A percentile compares a stretch with the other conserved stretches of the same genome.
Conservation (phyloP, 2,888 invertebrate genomes). For the Aspidiotus rigidus region DNA sequence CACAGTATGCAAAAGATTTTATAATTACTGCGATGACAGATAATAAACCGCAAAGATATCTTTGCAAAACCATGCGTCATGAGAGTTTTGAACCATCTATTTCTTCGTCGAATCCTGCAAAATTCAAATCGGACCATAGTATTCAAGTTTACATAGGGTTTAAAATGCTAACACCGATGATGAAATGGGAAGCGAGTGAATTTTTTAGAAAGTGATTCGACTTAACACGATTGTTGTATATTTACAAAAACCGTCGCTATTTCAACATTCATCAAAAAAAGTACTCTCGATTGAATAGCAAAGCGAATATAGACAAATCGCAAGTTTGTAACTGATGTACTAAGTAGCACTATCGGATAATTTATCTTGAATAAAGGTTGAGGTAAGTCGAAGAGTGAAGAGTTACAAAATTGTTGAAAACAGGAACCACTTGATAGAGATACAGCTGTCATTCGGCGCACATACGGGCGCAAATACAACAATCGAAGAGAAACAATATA, state of each 20-base stretch:
- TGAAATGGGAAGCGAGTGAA: not conserved
- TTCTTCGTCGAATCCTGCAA: constrained; percentile 6
- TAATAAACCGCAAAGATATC: constrained; percentile 6
- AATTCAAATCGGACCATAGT: not conserved
- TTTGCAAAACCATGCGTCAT: not conserved
- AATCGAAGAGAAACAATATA: too few relatives aligned
- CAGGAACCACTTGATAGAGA: too few relatives aligned
- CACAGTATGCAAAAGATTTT: not conserved
- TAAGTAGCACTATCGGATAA: too few relatives aligned
- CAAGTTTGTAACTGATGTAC: too few relatives aligned
- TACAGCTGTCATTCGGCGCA: too few relatives aligned
- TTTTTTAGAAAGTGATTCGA: not conserved
- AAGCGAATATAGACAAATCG: not conserved
- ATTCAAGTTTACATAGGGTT: not conserved
- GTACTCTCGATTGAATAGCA: not conserved
- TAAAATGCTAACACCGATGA: not conserved
- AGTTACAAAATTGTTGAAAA: too few relatives aligned
- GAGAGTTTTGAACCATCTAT: not conserved
- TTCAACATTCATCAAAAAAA: too few relatives aligned
- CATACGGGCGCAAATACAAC: too few relatives aligned
- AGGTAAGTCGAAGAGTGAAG: too few relatives aligned
- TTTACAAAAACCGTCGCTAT: too few relatives aligned
- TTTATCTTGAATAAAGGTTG: too few relatives aligned
- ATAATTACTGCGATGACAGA: not conserved
- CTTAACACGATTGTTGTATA: too few relatives aligned